phyloP scores from a whole-genome alignment of 2,113 vertebrate species.

The Tachysurus fulvidraco region DNA sequence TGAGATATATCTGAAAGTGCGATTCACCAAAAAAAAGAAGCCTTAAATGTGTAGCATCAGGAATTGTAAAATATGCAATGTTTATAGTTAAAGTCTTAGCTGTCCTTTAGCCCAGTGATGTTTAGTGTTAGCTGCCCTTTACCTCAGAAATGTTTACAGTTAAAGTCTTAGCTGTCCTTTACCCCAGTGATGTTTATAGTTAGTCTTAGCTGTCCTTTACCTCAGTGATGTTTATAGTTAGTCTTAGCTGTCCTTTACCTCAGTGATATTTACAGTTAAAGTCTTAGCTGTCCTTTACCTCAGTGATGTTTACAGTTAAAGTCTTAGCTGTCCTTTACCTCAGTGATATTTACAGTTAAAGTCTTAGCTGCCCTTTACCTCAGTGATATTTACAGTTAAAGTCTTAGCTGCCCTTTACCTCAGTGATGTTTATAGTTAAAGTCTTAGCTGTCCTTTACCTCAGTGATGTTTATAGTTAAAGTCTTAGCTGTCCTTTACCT shows the following conservation, averaged over 20 bases:
- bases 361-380: not conserved
- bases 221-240: slow-evolving; percentile 77
- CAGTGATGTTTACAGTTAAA: not conserved
- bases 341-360: not conserved
- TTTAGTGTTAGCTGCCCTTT: not conserved
- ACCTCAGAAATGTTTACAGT: not conserved
- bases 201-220: slow-evolving; percentile 63
- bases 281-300: not conserved
- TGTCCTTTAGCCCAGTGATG: not conserved
- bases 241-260: not conserved
- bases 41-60: not conserved
- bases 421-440: not conserved
- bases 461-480: not conserved
- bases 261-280: not conserved
- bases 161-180: not conserved
- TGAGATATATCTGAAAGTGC: not conserved
- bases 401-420: not conserved
- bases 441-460: not conserved
- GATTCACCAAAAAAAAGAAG: not conserved
- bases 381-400: not conserved
- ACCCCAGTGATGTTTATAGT: not conserved
- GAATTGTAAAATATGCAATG: not conserved
- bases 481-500: not conserved
- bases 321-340: not conserved
- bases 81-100: not conserved